Evolutionary conservation across 2,888 invertebrate genomes (phyloP).

Genomic region (Siphlonurus alternatus): DNA sequence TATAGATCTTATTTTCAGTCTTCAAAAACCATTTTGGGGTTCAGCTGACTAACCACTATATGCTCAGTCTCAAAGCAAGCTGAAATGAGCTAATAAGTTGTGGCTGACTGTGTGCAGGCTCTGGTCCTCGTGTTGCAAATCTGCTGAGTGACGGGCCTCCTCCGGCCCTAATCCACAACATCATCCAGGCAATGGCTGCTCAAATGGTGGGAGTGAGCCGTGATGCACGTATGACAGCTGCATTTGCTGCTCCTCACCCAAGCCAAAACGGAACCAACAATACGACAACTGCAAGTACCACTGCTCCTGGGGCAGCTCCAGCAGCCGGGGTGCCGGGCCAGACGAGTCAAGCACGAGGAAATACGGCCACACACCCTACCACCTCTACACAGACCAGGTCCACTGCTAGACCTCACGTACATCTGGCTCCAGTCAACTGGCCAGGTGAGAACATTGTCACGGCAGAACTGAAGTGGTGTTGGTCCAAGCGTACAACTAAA

Average conservation of each 20-base stretch:
- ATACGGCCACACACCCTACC: constrained; percentile 50
- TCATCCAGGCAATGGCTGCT: constrained; percentile 35
- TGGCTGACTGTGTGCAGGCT: neutral
- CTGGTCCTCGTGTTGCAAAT: constrained; percentile 25
- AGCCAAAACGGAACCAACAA: constrained; percentile 15
- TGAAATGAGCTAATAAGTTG: too few species aligned
- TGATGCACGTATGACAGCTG: constrained; percentile 16
- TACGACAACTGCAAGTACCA: constrained; percentile 19
- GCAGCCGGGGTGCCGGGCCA: constrained; percentile 16
- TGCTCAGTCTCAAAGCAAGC: too few species aligned
- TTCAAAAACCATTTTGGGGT: too few species aligned
- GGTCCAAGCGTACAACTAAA: too few species aligned
- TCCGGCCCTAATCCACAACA: constrained; percentile 34
- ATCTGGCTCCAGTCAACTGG: constrained; percentile 27
- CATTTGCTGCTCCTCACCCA: constrained; percentile 11
- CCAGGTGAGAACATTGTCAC: too few species aligned
- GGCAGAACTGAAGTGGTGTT: too few species aligned
- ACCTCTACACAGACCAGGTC: constrained; percentile 52
- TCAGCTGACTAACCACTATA: too few species aligned
- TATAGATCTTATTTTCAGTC: too few species aligned
- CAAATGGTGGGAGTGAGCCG: constrained; percentile 23
- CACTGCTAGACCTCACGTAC: constrained; percentile 49
- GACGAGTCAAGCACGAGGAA: constrained; percentile 36
- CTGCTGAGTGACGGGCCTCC: constrained; percentile 31
- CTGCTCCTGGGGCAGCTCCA: constrained; percentile 12